These are phyloP conservation scores for Cynaeus angustus DNA, from an alignment of 2,888 invertebrate species.

Conservation along the genomic window DNA sequence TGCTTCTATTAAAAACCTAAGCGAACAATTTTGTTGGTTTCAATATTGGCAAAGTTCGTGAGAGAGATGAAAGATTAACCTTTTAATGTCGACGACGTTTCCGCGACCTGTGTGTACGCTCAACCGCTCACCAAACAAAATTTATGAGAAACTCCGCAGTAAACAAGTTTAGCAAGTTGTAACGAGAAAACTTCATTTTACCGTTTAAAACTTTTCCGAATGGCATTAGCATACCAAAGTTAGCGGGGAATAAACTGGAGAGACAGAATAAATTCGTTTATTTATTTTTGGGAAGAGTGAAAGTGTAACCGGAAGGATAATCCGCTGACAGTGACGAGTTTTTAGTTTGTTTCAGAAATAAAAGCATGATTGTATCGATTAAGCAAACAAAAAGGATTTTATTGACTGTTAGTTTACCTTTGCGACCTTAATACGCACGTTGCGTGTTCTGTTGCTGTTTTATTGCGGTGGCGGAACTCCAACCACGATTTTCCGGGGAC, in stretches of 20 bases:
- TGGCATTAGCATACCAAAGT: slow-evolving; percentile 59
- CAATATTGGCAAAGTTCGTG: slow-evolving; percentile 28
- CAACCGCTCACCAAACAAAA: slow-evolving; percentile 58
- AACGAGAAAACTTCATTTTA: slow-evolving; percentile 66
- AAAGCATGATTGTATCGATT: slow-evolving; percentile 15
- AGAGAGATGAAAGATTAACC: slow-evolving; percentile 44
- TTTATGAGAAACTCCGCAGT: slow-evolving; percentile 61
- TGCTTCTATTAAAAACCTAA: background rate
- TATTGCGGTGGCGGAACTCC: slow-evolving; percentile 20
- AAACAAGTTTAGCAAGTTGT: slow-evolving; percentile 63
- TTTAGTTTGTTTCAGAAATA: slow-evolving; percentile 9
- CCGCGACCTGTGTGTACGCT: slow-evolving; percentile 48
- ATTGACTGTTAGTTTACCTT: slow-evolving; percentile 37
- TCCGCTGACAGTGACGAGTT: slow-evolving; percentile 12
- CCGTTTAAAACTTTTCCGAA: slow-evolving; percentile 60
- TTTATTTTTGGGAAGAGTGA: slow-evolving; percentile 31
- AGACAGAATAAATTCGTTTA: slow-evolving; percentile 45
- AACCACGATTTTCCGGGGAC: slow-evolving; percentile 20
- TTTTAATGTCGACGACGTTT: slow-evolving; percentile 47
- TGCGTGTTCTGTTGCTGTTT: slow-evolving; percentile 38
- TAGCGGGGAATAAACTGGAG: slow-evolving; percentile 31
- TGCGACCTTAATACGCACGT: slow-evolving; percentile 42
- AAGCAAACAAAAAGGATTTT: slow-evolving; percentile 24
- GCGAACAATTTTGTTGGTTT: slow-evolving; percentile 2
- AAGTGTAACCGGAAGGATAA: slow-evolving; percentile 34